Evolutionary conservation across 2,888 invertebrate species (phyloP), one percentile per base, ranked within the genome.

Genomic region (Phragmatobia fuliginosa): DNA sequence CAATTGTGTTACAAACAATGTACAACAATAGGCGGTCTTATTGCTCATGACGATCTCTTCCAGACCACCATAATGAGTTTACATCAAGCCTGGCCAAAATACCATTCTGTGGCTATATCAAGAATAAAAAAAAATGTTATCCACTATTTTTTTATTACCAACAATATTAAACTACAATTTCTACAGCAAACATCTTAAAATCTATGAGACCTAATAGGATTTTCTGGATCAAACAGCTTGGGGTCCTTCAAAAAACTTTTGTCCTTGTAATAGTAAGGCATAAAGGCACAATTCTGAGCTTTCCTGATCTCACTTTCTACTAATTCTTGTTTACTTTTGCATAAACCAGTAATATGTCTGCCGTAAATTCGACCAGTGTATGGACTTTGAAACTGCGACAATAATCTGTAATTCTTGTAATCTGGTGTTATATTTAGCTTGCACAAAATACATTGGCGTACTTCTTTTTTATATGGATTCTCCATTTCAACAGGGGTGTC

Each of bases 321-420:
- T 79, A 96, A 91, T 61, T 95, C 94, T 83, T 99, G 99, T 88
- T 98, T 98, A 11, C 93, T 88, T 86, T 96, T 96, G 88, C 99
- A 99, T 60, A 99, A 95, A 0, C 99, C 99, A 7, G 99, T 99
- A 59, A 99, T 98, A 84, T 99, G 98, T 68, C 97, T 96, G 0
- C 98, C 98, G 88, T 99, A 99, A 74, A 99, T 96, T 78, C 97
- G 96, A 0, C 99, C 99, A 0, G 99, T 99, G 88, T 98, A 98
- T 0, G 98, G 97, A 45, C 99, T 99, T 86, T 99, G 98, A 91
- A 99, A 99, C 90, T 99, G 99, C 0, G 99, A 98, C 8, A 99
- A 92, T 6, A 99, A 91, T 81, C 98, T 96, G 0, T 97, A 96
- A 92, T 99, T 99, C 92, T 99, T 99, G 87, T 98, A 99, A 90